These are phyloP conservation scores for Mamestra brassicae DNA, from an alignment of 2,888 invertebrate genomes.

Conservation along the genomic window DNA sequence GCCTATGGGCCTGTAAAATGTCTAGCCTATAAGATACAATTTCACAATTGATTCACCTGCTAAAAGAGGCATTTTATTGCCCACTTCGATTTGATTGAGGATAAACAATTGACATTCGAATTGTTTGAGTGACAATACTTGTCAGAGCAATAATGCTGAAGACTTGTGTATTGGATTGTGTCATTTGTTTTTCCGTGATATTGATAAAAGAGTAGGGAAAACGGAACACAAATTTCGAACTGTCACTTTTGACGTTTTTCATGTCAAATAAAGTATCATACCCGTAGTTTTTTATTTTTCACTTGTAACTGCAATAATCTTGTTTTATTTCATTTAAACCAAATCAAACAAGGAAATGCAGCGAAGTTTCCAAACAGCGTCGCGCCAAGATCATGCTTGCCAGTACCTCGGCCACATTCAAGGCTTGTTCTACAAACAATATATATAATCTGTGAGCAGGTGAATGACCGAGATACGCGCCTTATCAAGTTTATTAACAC, in stretches of 20 bases:
- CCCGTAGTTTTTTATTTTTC: neutral
- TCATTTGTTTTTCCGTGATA: neutral
- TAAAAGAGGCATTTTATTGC: neutral
- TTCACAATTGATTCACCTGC: neutral
- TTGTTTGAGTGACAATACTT: neutral
- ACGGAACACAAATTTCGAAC: neutral
- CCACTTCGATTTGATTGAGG: conserved; percentile 1
- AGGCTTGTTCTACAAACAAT: conserved; percentile 81
- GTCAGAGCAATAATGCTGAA: neutral
- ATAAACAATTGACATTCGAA: conserved; percentile 3
- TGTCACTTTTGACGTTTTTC: conserved; percentile 27
- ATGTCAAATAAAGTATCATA: conserved; percentile 19
- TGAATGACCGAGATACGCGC: conserved; percentile 78
- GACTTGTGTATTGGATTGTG: neutral
- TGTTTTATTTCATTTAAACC: conserved; percentile 23
- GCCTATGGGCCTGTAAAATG: conserved; percentile 10
- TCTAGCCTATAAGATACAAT: neutral
- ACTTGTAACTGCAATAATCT: neutral
- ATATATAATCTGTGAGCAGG: conserved; percentile 77
- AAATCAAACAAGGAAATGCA: conserved; percentile 52
- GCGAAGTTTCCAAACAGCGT: conserved; percentile 19
- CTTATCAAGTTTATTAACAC: conserved; percentile 84
- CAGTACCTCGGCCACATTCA: conserved; percentile 71
- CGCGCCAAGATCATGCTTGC: conserved; percentile 54
- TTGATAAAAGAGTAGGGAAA: neutral